A percentile compares a stretch with the other conserved stretches of the same genome.
Conservation (phyloP, 2,888 invertebrate species). For the Patella depressa region DNA sequence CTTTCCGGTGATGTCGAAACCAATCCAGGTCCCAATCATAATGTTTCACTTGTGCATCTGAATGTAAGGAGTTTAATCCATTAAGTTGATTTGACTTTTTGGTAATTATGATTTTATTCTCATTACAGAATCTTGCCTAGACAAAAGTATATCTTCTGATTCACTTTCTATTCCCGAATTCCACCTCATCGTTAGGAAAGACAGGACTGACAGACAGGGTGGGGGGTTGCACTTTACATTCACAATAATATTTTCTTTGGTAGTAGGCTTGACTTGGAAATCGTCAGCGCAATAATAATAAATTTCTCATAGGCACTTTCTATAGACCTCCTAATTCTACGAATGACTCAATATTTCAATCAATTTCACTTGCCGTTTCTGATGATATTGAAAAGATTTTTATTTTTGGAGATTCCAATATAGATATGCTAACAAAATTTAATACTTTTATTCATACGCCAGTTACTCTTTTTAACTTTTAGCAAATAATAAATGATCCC, state of each 20-base stretch:
- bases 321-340: neutral
- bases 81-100: neutral
- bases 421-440: neutral
- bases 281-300: too few relatives aligned
- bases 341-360: neutral
- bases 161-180: too few relatives aligned
- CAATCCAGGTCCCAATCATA: neutral
- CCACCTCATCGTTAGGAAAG: too few relatives aligned
- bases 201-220: too few relatives aligned
- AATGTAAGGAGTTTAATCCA: neutral
- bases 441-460: too few relatives aligned
- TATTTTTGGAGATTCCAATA: neutral
- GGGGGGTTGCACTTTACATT: too few relatives aligned
- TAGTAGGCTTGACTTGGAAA: too few relatives aligned
- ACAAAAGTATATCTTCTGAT: conserved; percentile 1
- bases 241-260: too few relatives aligned
- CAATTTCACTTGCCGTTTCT: neutral
- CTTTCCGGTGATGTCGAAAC: neutral
- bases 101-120: neutral
- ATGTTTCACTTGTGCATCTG: neutral
- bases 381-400: neutral
- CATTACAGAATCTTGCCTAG: neutral
- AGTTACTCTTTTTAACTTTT: too few relatives aligned
- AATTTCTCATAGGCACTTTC: too few relatives aligned
- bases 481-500: too few relatives aligned